These are phyloP conservation scores for Crossocerus cetratus DNA, from an alignment of 2,888 invertebrate species.

Conservation along the genomic window DNA sequence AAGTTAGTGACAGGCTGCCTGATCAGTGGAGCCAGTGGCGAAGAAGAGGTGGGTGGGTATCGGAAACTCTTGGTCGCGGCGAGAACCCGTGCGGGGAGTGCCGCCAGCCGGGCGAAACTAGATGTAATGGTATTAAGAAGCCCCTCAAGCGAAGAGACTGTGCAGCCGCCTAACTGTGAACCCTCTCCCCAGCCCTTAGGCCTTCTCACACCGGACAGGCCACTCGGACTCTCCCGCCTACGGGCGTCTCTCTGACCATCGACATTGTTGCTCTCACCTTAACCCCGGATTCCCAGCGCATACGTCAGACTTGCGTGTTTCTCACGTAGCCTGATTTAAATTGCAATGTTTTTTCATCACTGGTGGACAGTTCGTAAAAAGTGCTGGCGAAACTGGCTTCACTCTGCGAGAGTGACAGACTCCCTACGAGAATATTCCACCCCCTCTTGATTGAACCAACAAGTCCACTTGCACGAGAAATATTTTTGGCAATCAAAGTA, in stretches of 20 bases:
- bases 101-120: constrained; percentile 59
- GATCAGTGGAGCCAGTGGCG: not conserved
- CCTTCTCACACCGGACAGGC: constrained; percentile 58
- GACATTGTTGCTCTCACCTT: constrained; percentile 62
- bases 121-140: constrained; percentile 75
- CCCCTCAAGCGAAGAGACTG: constrained; percentile 66
- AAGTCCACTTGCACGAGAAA: too few species aligned
- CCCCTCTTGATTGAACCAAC: too few species aligned
- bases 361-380: too few species aligned
- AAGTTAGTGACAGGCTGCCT: constrained; percentile 16
- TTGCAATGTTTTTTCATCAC: too few species aligned
- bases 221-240: constrained; percentile 42
- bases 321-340: too few species aligned
- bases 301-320: too few species aligned
- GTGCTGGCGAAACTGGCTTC: too few species aligned
- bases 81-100: constrained; percentile 21
- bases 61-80: constrained; percentile 37
- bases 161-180: constrained; percentile 74
- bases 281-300: constrained; percentile 46
- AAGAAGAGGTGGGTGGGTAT: constrained; percentile 23
- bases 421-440: too few species aligned
- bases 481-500: too few species aligned
- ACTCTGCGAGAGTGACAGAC: too few species aligned
- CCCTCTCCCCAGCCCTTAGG: constrained; percentile 48
- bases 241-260: constrained; percentile 55